Percentiles rank a stretch among this genome's conserved stretches.
Conservation (phyloP, 2,888 invertebrate species). For the Thyatira batis region DNA sequence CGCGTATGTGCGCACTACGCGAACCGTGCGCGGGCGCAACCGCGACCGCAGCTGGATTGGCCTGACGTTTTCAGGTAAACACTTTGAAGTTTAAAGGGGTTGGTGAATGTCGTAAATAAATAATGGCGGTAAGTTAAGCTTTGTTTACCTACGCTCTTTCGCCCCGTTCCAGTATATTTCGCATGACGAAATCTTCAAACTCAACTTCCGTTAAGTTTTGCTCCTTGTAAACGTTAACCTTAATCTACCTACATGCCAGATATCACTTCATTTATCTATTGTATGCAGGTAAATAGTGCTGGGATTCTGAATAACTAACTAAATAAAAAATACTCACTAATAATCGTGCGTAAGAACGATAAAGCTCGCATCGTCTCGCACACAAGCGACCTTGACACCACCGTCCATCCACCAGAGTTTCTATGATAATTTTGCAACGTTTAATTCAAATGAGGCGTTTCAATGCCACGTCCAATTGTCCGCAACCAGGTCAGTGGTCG, state of each 20-base stretch:
- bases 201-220: no score
- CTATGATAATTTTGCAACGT: constrained; percentile 53
- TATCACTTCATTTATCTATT: no score
- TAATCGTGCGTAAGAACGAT: not conserved
- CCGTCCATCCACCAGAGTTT: constrained; percentile 42
- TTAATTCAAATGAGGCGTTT: constrained; percentile 45
- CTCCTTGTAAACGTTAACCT: no score
- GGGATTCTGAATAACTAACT: no score
- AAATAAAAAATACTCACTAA: not conserved
- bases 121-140: no score
- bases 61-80: constrained; percentile 89
- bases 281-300: no score
- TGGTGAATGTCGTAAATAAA: no score
- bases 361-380: not conserved
- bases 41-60: constrained; percentile 85
- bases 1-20: constrained; percentile 89
- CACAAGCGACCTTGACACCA: constrained; percentile 53
- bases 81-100: no score
- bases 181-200: no score
- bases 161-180: no score
- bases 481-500: constrained; percentile 46
- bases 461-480: constrained; percentile 57
- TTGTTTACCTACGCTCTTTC: no score
- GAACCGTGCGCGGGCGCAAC: constrained; percentile 74
- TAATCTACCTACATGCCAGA: no score